phyloP scores from a whole-genome alignment of 1,140 invertebrate genomes.

The Ips typographus region DNA sequence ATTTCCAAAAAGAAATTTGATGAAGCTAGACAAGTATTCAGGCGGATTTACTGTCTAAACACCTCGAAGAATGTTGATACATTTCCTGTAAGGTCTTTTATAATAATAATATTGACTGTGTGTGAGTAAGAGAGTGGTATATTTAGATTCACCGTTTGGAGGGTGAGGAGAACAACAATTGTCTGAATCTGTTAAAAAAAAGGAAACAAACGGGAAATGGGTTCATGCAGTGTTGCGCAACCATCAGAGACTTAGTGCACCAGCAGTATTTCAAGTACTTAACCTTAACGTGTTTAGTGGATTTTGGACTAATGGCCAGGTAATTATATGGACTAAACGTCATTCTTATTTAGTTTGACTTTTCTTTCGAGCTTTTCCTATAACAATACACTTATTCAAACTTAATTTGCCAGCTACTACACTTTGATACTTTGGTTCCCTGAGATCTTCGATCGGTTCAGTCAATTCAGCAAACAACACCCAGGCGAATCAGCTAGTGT shows the following conservation, averaged over 20 bases:
- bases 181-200: not conserved
- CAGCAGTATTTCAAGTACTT: conserved; percentile 57
- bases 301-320: conserved; percentile 62
- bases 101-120: not conserved
- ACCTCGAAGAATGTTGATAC: conserved; percentile 59
- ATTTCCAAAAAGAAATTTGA: conserved; percentile 70
- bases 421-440: conserved; percentile 70
- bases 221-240: not conserved
- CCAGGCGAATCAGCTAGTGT: conserved; percentile 58
- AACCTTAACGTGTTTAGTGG: conserved; percentile 57
- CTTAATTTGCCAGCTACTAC: conserved; percentile 59
- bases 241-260: conserved; percentile 21
- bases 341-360: not conserved
- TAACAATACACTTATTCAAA: not conserved
- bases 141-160: conserved; percentile 34
- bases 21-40: conserved; percentile 65
- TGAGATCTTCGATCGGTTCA: conserved; percentile 65
- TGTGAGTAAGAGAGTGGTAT: not conserved
- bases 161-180: conserved; percentile 41
- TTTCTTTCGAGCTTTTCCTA: not conserved
- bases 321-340: conserved; percentile 27
- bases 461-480: conserved; percentile 56
- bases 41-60: conserved; percentile 62
- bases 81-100: conserved; percentile 61
- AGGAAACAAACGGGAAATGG: too few relatives aligned